Base-by-base conservation (phyloP, 2,888 invertebrate species). In the Abscondita cerata region DNA sequence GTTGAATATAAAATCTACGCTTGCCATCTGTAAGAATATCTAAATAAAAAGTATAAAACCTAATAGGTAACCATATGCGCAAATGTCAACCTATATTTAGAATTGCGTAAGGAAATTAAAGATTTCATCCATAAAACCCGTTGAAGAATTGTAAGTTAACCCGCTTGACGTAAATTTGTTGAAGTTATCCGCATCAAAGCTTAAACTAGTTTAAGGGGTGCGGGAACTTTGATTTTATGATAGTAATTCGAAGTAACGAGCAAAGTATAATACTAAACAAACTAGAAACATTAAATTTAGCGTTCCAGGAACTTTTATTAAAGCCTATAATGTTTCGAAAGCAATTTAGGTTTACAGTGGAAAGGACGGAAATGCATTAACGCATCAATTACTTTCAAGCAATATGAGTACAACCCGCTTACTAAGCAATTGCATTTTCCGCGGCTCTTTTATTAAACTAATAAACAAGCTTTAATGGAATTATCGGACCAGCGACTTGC, bases 391-490 rank as follows among this genome's bases (percentile, higher is more conserved):
- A 59, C 59, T 59, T 54, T 40, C 44, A 56, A 52, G 52, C 50
- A 36, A 31, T 53, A 38, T 46, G 46, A 52, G 46, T 44, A 58
- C 58, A 38, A 15, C 52, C 50, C 63, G 60, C 59, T 64, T 56
- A 60, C 50, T 20, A 36, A 57, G 60, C 59, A 65, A 63, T 63
- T 59, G 63, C 65, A 62, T 63, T 65, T 65, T 65, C 59, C 41
- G 63, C 56, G 57, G 56, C 56, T 54, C 59, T 63, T 65, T 59
- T 65, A 63, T 60, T 65, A 63, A 65, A 65, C 65, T 65, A 65
- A 65, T 65, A 65, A 65, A 65, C 65, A 65, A 65, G 56, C 44
- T 33, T 52, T 63, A 65, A 65, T 65, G 62, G 62, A 52, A 63
- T 65, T 65, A 63, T 65, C 54, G 58, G 57, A 58, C 51, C 53